Evolutionary conservation across 2,797 vertebrate genomes (phyloP).

Genomic region (Ceryle rudis): DNA sequence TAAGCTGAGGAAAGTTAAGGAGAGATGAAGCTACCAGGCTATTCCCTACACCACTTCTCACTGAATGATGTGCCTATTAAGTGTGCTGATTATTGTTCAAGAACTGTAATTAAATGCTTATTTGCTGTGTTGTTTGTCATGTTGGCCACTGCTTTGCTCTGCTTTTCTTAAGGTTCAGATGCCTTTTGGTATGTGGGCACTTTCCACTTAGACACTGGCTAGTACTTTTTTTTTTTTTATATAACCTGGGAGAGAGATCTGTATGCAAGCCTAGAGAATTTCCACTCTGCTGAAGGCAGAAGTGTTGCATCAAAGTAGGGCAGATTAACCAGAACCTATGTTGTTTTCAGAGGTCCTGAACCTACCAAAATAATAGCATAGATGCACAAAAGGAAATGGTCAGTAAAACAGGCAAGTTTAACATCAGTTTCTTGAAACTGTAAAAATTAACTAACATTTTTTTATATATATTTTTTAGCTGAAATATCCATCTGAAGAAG

Average conservation of each 20-base stretch:
- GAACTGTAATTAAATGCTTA: background rate
- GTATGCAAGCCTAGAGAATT: background rate
- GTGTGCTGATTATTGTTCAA: background rate
- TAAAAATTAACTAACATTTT: background rate
- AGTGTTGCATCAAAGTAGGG: background rate
- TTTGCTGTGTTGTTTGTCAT: background rate
- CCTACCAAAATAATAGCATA: background rate
- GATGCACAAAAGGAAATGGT: background rate
- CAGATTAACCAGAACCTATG: background rate
- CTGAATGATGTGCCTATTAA: background rate
- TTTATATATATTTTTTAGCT: constrained; percentile 76
- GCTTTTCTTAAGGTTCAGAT: background rate
- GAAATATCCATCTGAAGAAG: constrained; percentile 89
- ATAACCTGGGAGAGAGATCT: background rate
- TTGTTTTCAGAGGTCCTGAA: background rate
- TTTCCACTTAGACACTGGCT: background rate
- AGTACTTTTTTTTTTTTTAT: no score
- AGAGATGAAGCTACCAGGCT: background rate
- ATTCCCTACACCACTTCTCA: background rate
- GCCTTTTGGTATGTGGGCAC: background rate
- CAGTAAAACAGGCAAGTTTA: background rate
- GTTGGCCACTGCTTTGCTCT: background rate
- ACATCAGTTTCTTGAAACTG: background rate
- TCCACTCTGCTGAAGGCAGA: background rate
- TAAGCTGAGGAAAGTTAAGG: background rate